These are phyloP conservation scores for Syritta pipiens DNA, from an alignment of 2,888 invertebrate genomes.

Conservation along the genomic window DNA sequence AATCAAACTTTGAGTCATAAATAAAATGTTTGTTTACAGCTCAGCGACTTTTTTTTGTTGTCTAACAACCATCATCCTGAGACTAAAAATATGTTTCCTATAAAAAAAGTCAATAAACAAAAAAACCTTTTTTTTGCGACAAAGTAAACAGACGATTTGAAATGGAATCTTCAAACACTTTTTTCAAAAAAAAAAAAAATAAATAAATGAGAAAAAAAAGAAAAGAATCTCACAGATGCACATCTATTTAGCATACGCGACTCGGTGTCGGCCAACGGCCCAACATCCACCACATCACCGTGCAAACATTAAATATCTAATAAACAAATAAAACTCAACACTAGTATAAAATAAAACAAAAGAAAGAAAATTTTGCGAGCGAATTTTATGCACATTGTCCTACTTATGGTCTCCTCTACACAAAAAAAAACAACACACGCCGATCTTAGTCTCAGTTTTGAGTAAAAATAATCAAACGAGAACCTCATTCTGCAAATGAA, in stretches of 20 bases:
- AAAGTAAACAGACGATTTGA: background rate
- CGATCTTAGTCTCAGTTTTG: conserved; percentile 31
- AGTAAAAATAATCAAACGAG: conserved; percentile 1
- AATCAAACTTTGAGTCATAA: no score
- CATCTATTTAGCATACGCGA: conserved; percentile 20
- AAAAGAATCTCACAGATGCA: conserved; percentile 25
- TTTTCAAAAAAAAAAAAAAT: background rate
- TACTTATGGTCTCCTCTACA: conserved; percentile 20
- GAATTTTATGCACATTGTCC: conserved; percentile 19
- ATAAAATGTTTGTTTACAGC: no score
- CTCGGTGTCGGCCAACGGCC: background rate
- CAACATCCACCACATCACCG: background rate
- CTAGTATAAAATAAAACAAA: conserved; percentile 2
- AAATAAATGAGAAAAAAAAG: background rate
- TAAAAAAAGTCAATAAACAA: no score
- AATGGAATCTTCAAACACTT: background rate
- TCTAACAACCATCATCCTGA: no score
- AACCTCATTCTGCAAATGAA: conserved; percentile 1
- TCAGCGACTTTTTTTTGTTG: no score
- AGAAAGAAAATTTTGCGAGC: background rate
- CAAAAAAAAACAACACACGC: background rate
- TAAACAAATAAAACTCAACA: conserved; percentile 36
- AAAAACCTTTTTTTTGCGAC: no score
- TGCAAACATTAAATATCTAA: conserved; percentile 33
- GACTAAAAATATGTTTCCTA: no score